These are phyloP conservation scores for Coregonus sp. DNA, from an alignment of 2,797 vertebrate genomes.

Conservation along the genomic window DNA sequence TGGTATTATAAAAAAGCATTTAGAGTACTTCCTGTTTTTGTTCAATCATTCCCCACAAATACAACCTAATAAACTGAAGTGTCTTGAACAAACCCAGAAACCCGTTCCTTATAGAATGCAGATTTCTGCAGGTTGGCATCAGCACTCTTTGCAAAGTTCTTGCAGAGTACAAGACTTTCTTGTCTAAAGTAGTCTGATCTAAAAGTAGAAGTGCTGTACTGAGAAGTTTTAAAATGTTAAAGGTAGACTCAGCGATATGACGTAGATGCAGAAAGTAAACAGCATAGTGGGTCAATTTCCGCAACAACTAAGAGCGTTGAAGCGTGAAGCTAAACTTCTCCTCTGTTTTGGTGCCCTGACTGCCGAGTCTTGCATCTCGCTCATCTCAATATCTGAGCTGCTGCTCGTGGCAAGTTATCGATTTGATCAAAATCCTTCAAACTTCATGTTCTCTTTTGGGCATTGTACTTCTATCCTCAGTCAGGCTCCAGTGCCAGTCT, in stretches of 20 bases:
- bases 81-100: constrained; percentile 2
- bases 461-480: constrained; percentile 16
- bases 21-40: not conserved
- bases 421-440: not conserved
- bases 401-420: not conserved
- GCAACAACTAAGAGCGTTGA: too few species aligned
- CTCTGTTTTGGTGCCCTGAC: too few species aligned
- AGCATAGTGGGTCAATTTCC: too few species aligned
- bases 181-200: not conserved
- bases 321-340: too few species aligned
- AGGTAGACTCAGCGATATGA: too few species aligned
- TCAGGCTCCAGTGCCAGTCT: not conserved
- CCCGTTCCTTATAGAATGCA: not conserved
- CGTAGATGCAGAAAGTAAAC: too few species aligned
- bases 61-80: not conserved
- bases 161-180: not conserved
- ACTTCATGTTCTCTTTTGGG: constrained; percentile 21
- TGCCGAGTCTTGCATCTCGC: too few species aligned
- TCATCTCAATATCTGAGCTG: too few species aligned
- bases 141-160: not conserved
- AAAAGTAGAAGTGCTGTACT: not conserved
- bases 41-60: not conserved
- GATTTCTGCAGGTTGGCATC: not conserved
- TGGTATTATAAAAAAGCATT: not conserved
- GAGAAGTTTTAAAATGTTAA: not conserved